Evolutionary conservation across 2,888 invertebrate species (phyloP).

Genomic region (Brenthis hecate): DNA sequence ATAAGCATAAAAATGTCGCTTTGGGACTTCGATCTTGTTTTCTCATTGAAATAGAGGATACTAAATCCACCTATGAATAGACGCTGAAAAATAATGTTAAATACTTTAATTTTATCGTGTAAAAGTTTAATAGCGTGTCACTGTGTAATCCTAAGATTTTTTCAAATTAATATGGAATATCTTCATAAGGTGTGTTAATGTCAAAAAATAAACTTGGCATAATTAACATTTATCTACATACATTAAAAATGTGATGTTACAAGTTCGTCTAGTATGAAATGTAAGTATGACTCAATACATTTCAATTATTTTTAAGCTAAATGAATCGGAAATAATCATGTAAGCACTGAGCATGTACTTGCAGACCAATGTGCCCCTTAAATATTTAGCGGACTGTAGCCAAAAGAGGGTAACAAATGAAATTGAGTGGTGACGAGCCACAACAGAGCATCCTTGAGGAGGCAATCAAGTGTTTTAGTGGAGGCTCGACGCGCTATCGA

Average conservation of each 20-base stretch:
- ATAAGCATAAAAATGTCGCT: slow-evolving; percentile 75
- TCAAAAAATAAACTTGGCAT: no score
- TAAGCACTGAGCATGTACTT: slow-evolving; percentile 8
- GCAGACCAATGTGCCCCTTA: slow-evolving; percentile 43
- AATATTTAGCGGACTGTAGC: slow-evolving; percentile 52
- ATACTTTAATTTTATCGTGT: no score
- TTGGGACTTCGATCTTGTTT: slow-evolving; percentile 39
- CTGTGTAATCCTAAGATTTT: no score
- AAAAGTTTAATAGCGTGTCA: no score
- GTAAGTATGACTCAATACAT: no score
- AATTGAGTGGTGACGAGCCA: slow-evolving; percentile 69
- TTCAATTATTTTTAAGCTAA: not conserved
- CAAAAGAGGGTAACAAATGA: slow-evolving; percentile 60
- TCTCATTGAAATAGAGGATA: slow-evolving; percentile 23
- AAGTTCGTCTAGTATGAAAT: no score
- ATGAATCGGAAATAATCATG: slow-evolving; percentile 7
- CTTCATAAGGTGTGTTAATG: no score
- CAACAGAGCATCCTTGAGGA: slow-evolving; percentile 64
- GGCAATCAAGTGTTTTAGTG: slow-evolving; percentile 57
- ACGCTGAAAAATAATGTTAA: slow-evolving; percentile 5
- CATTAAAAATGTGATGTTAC: no score
- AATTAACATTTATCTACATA: no score
- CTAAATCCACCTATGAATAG: slow-evolving; percentile 15
- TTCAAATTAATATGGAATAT: no score
- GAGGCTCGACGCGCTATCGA: slow-evolving; percentile 62